Evolutionary conservation across 2,888 invertebrate species (phyloP).

Genomic region (Junonia oenone): DNA sequence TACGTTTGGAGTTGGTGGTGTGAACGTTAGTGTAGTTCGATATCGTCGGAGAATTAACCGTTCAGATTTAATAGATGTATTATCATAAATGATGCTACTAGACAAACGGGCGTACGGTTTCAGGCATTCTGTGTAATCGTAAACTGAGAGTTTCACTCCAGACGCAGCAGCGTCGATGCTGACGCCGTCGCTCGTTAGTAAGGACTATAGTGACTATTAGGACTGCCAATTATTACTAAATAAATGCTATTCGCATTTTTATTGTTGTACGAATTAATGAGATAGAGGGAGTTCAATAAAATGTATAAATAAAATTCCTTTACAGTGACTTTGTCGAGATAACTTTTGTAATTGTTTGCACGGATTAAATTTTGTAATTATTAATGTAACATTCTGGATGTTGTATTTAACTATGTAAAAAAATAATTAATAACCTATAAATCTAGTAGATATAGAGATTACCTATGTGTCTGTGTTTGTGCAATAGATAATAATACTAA

Average conservation of each 20-base stretch:
- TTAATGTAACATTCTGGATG: conserved; percentile 73
- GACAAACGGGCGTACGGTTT: conserved; percentile 7
- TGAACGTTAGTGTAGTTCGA: conserved; percentile 9
- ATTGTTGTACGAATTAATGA: conserved; percentile 65
- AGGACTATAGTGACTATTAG: conserved; percentile 58
- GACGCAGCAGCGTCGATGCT: conserved; percentile 16
- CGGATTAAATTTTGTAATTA: conserved; percentile 75
- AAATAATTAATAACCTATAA: conserved; percentile 60
- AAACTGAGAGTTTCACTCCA: not conserved
- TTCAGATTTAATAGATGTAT: conserved; percentile 20
- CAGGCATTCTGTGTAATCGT: not conserved
- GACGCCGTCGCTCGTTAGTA: conserved; percentile 34
- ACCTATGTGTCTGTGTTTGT: conserved; percentile 64
- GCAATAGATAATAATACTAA: conserved; percentile 63
- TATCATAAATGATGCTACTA: conserved; percentile 18
- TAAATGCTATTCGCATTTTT: conserved; percentile 56
- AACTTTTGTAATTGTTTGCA: conserved; percentile 72
- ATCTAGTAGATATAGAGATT: conserved; percentile 67
- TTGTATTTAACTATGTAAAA: conserved; percentile 74
- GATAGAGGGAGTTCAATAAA: conserved; percentile 50
- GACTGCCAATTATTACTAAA: conserved; percentile 68
- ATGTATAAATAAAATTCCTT: conserved; percentile 55
- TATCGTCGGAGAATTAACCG: conserved; percentile 9
- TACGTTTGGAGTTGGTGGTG: conserved; percentile 11
- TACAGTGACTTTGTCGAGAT: conserved; percentile 34